phyloP scores from a whole-genome alignment of 2,888 invertebrate species.

The Drosophila formosana region DNA sequence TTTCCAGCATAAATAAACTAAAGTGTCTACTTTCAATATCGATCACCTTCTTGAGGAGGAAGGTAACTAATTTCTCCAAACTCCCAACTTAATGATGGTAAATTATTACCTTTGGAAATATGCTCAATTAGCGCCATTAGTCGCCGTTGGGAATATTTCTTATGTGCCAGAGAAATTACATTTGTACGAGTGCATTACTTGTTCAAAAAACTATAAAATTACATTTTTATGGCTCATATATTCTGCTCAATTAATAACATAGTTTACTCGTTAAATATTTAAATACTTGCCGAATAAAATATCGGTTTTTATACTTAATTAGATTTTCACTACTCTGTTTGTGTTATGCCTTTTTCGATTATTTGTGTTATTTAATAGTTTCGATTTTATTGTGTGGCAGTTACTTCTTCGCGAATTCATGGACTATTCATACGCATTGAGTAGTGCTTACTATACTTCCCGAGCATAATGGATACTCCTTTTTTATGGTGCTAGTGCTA shows the following conservation, averaged over 20 bases:
- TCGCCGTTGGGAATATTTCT: neutral
- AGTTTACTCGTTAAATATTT: neutral
- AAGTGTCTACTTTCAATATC: neutral
- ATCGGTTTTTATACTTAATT: neutral
- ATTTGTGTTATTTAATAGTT: neutral
- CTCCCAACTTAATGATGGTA: neutral
- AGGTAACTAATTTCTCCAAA: neutral
- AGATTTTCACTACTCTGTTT: neutral
- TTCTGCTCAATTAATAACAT: no score
- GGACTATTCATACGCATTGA: neutral
- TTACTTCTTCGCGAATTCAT: neutral
- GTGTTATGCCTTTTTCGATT: neutral
- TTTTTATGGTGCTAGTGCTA: conserved; percentile 7
- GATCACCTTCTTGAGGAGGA: neutral
- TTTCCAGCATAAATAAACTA: conserved; percentile 12
- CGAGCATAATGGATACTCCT: conserved; percentile 1
- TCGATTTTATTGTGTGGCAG: neutral
- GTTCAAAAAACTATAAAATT: no score
- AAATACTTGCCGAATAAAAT: neutral
- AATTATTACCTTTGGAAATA: neutral
- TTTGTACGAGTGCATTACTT: neutral
- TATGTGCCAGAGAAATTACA: neutral
- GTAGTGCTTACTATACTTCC: conserved; percentile 4
- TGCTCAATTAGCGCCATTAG: conserved; percentile 1
- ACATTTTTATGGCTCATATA: neutral